A percentile compares a stretch with the other conserved stretches of the same genome.
Evolutionary conservation across 2,797 vertebrate genomes (phyloP).

Genomic region (Brotula barbata): DNA sequence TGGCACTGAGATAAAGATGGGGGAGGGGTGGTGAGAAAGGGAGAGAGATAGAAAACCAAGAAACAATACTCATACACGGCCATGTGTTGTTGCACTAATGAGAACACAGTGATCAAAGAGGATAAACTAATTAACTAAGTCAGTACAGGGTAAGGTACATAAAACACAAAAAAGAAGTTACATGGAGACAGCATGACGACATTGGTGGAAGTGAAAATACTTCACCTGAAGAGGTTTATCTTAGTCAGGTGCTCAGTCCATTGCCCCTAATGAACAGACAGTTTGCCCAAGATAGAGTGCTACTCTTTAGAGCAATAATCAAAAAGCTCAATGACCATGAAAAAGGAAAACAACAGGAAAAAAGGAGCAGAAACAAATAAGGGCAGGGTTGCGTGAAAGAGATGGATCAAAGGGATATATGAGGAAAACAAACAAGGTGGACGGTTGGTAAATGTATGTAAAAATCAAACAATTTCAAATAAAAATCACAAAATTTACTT

Average conservation of each 20-base stretch:
- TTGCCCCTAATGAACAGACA: conserved; percentile 57
- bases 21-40: background rate
- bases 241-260: conserved; percentile 49
- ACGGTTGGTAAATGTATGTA: conserved; percentile 41
- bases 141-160: conserved; percentile 25
- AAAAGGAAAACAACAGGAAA: conserved; percentile 50
- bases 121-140: conserved; percentile 53
- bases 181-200: too few species aligned
- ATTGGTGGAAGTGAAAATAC: conserved; percentile 50
- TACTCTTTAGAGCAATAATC: conserved; percentile 56
- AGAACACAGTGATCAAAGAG: conserved; percentile 56
- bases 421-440: conserved; percentile 22
- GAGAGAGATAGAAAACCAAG: conserved; percentile 26
- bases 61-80: conserved; percentile 16
- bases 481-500: conserved; percentile 4
- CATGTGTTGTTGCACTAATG: conserved; percentile 33
- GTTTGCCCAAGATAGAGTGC: conserved; percentile 57
- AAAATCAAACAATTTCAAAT: conserved; percentile 36
- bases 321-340: conserved; percentile 58
- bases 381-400: conserved; percentile 19
- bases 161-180: conserved; percentile 33
- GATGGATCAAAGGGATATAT: conserved; percentile 48
- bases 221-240: conserved; percentile 33
- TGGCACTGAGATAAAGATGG: conserved; percentile 79
- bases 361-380: conserved; percentile 1